phyloP scores from a whole-genome alignment of 2,888 invertebrate genomes.

The Stenodera caucasica region DNA sequence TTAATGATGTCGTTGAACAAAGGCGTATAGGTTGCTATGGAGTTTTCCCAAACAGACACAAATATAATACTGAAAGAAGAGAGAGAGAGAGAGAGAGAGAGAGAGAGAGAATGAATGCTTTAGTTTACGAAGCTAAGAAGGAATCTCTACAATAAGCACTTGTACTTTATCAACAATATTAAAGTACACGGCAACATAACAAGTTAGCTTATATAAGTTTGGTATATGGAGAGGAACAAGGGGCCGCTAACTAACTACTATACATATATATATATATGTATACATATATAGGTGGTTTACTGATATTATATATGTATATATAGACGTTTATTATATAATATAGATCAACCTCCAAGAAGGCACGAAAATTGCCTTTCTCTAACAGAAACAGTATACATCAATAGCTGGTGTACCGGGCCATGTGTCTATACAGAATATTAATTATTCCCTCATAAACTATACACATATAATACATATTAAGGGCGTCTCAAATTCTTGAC shows the following conservation, averaged over 20 bases:
- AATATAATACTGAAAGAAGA: too few relatives aligned
- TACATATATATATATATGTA: too few relatives aligned
- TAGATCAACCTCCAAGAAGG: constrained; percentile 31
- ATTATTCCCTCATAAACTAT: constrained; percentile 37
- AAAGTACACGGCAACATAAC: constrained; percentile 40
- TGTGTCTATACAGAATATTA: constrained; percentile 40
- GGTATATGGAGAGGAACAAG: constrained; percentile 33
- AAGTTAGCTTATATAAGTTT: constrained; percentile 37
- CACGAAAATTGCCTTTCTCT: constrained; percentile 26
- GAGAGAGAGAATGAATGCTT: constrained; percentile 24
- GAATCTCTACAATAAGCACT: constrained; percentile 36
- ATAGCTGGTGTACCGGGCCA: constrained; percentile 36
- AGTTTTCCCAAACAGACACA: not conserved
- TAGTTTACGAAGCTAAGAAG: constrained; percentile 24
- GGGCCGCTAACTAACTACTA: constrained; percentile 32
- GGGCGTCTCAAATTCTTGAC: constrained; percentile 13
- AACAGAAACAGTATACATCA: constrained; percentile 41
- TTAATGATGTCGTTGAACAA: constrained; percentile 29
- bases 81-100: constrained; percentile 3
- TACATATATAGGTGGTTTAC: constrained; percentile 19
- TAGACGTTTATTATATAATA: constrained; percentile 29
- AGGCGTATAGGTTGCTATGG: constrained; percentile 26
- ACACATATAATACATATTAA: constrained; percentile 25
- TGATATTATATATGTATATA: constrained; percentile 25
- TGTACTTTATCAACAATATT: constrained; percentile 45